These are phyloP conservation scores for Tridacna gigas DNA, from an alignment of 2,888 invertebrate species.

Conservation along the genomic window DNA sequence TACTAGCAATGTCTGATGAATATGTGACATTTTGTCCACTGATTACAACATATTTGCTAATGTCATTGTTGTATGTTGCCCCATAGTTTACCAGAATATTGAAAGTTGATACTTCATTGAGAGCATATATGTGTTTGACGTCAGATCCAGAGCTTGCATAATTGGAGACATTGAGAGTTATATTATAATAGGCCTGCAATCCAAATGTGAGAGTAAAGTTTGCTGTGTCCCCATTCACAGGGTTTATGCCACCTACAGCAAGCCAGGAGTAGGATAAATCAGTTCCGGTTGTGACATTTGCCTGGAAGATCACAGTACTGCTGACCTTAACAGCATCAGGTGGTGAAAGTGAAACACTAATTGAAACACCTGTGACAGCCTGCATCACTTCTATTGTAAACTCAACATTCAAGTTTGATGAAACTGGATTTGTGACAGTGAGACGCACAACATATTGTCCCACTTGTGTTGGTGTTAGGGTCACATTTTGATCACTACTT, in stretches of 20 bases:
- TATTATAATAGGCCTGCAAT: slow-evolving; percentile 61
- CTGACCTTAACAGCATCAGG: slow-evolving; percentile 55
- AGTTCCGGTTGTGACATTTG: slow-evolving; percentile 56
- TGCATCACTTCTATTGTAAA: slow-evolving; percentile 51
- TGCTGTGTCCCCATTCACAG: slow-evolving; percentile 6
- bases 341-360: slow-evolving; percentile 20
- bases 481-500: slow-evolving; percentile 31
- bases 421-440: slow-evolving; percentile 39
- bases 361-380: slow-evolving; percentile 43
- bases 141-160: slow-evolving; percentile 57
- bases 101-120: slow-evolving; percentile 49
- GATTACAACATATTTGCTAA: slow-evolving; percentile 27
- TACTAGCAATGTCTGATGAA: slow-evolving; percentile 18
- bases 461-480: slow-evolving; percentile 46
- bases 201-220: slow-evolving; percentile 52
- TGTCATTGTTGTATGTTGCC: slow-evolving; percentile 17
- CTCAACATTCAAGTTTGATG: slow-evolving; percentile 24
- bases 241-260: slow-evolving; percentile 28
- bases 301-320: slow-evolving; percentile 46
- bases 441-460: slow-evolving; percentile 47
- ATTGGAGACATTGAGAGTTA: slow-evolving; percentile 63
- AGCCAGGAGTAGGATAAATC: slow-evolving; percentile 56
- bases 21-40: slow-evolving; percentile 39
- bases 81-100: slow-evolving; percentile 31
- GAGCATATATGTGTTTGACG: slow-evolving; percentile 49